These are phyloP conservation scores for Platysteira castanea DNA, from an alignment of 2,113 vertebrate genomes.

Conservation along the genomic window DNA sequence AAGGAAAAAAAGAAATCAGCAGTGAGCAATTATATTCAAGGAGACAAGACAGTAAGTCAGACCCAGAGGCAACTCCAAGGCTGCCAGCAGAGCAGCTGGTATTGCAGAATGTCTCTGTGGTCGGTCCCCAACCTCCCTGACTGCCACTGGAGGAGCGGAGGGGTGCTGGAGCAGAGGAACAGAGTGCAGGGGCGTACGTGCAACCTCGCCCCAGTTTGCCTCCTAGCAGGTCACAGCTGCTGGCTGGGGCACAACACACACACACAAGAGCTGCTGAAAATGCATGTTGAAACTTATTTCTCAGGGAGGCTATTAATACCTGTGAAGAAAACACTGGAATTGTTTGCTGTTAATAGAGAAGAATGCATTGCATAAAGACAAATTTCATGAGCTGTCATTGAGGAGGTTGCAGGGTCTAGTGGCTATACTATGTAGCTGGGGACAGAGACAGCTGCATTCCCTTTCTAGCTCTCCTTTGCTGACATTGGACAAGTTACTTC, in stretches of 20 bases:
- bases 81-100: constrained; percentile 55
- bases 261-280: background rate
- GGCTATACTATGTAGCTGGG: background rate
- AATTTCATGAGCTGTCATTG: background rate
- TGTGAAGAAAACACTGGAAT: constrained; percentile 48
- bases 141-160: background rate
- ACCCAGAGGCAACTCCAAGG: constrained; percentile 17
- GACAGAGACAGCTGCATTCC: background rate
- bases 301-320: constrained; percentile 26
- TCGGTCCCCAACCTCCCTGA: background rate
- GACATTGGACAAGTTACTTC: background rate
- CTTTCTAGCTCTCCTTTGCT: background rate
- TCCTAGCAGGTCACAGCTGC: constrained; percentile 1
- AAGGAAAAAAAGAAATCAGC: background rate
- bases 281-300: constrained; percentile 57
- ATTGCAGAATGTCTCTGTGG: background rate
- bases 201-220: background rate
- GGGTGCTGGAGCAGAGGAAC: background rate
- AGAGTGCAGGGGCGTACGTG: background rate
- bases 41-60: background rate
- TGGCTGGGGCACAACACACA: background rate
- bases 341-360: constrained; percentile 41
- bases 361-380: background rate
- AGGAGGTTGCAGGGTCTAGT: background rate
- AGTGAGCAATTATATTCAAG: background rate